These are phyloP conservation scores for Drosophila cardini DNA, from an alignment of 1,140 invertebrate species.

Conservation along the genomic window DNA sequence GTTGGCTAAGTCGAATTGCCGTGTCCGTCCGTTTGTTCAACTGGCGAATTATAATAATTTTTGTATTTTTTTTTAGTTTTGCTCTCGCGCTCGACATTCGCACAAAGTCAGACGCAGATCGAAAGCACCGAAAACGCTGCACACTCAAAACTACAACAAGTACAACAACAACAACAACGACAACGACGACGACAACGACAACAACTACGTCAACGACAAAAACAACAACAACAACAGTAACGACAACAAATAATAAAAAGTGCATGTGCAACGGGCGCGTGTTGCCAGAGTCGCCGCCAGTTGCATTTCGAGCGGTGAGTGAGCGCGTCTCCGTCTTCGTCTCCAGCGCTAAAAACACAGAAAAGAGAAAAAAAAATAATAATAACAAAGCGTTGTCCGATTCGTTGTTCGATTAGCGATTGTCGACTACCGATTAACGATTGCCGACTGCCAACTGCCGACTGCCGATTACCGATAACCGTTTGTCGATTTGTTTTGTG, in stretches of 20 bases:
- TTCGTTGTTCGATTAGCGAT: background rate
- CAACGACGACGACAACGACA: conserved; percentile 17
- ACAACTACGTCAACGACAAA: conserved; percentile 33
- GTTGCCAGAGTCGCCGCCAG: conserved; percentile 66
- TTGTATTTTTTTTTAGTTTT: conserved; percentile 26
- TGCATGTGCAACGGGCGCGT: conserved; percentile 80
- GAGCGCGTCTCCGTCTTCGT: conserved; percentile 69
- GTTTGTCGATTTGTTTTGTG: conserved; percentile 45
- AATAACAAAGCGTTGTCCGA: conserved; percentile 51
- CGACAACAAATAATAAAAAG: conserved; percentile 60
- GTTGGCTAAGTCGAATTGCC: conserved; percentile 53
- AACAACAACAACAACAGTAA: conserved; percentile 18
- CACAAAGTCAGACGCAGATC: conserved; percentile 42
- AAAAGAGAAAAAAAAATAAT: too few relatives aligned
- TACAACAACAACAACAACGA: conserved; percentile 39
- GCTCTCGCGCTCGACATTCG: conserved; percentile 65
- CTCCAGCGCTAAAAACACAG: conserved; percentile 47
- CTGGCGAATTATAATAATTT: conserved; percentile 64
- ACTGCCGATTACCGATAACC: conserved; percentile 10
- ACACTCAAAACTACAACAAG: conserved; percentile 47
- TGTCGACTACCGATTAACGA: conserved; percentile 11
- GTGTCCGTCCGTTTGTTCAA: conserved; percentile 49
- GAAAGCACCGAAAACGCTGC: conserved; percentile 46
- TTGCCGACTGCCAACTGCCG: background rate
- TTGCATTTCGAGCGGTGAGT: conserved; percentile 83